These are phyloP conservation scores for Sterna hirundo DNA, from an alignment of 2,113 vertebrate genomes.

Conservation along the genomic window DNA sequence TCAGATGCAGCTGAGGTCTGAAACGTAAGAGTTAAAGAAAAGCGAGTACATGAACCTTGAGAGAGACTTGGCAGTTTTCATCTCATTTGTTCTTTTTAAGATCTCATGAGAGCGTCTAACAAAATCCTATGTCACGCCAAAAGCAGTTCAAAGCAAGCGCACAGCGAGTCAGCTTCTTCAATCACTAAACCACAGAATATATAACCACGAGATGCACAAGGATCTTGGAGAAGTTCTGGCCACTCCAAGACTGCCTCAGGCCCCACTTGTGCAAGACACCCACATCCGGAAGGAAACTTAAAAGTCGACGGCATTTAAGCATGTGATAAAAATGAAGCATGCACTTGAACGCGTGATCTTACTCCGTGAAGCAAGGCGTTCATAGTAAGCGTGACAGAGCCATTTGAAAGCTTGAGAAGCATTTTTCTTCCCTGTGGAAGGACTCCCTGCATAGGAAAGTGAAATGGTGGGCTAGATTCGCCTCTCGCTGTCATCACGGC, in stretches of 20 bases:
- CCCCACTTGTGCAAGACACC: neutral
- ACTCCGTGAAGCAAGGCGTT: neutral
- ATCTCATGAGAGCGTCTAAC: conserved; percentile 7
- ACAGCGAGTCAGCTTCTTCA: neutral
- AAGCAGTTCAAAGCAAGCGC: neutral
- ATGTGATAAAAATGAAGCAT: neutral
- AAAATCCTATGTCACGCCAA: neutral
- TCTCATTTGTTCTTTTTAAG: conserved; percentile 1
- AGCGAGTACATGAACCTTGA: neutral
- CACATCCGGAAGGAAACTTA: neutral
- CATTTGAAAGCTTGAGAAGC: neutral
- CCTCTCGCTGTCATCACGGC: neutral
- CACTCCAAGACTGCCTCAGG: neutral
- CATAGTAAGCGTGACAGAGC: rapidly evolving
- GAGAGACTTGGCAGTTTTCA: neutral
- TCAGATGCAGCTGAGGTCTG: neutral
- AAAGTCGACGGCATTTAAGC: neutral
- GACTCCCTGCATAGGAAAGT: neutral
- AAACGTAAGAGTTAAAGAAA: neutral
- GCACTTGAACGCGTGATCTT: neutral
- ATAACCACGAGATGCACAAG: neutral
- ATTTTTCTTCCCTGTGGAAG: neutral
- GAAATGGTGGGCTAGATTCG: neutral
- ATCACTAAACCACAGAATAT: neutral
- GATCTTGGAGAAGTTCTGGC: neutral